Conservation (phyloP, 2,888 invertebrate genomes). For the Metalampra italica region DNA sequence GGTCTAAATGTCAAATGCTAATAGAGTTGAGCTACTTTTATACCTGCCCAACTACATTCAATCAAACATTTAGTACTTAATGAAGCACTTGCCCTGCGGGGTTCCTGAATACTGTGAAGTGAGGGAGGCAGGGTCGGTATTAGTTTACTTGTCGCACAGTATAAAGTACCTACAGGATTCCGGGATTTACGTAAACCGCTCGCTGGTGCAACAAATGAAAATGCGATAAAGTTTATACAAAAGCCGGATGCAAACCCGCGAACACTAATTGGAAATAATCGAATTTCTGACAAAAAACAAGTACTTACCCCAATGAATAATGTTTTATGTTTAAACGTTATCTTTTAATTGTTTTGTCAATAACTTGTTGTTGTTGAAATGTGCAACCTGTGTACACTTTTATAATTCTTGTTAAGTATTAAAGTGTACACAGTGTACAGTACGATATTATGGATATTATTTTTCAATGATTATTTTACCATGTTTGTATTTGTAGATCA, state of each 20-base stretch:
- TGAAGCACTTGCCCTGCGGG: not conserved
- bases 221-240: slow-evolving; percentile 12
- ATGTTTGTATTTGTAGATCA: too few relatives aligned
- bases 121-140: not conserved
- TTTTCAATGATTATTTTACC: too few relatives aligned
- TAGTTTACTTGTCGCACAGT: slow-evolving; percentile 11
- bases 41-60: not conserved
- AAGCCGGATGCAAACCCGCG: slow-evolving; percentile 13
- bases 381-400: too few relatives aligned
- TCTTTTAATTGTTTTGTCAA: too few relatives aligned
- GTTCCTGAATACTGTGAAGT: not conserved
- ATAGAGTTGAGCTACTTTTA: slow-evolving; percentile 27
- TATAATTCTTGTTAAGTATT: too few relatives aligned
- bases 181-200: slow-evolving; percentile 25
- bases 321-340: not conserved
- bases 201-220: slow-evolving; percentile 12
- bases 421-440: too few relatives aligned
- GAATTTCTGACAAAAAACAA: not conserved
- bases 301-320: not conserved
- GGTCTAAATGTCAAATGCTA: slow-evolving; percentile 42
- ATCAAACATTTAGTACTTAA: not conserved
- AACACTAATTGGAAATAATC: slow-evolving; percentile 11
- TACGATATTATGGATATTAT: too few relatives aligned
- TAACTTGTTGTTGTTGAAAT: too few relatives aligned
- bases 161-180: slow-evolving; percentile 35